Evolutionary conservation across 2,797 vertebrate genomes (phyloP).

Genomic region (Cottoperca gobio): DNA sequence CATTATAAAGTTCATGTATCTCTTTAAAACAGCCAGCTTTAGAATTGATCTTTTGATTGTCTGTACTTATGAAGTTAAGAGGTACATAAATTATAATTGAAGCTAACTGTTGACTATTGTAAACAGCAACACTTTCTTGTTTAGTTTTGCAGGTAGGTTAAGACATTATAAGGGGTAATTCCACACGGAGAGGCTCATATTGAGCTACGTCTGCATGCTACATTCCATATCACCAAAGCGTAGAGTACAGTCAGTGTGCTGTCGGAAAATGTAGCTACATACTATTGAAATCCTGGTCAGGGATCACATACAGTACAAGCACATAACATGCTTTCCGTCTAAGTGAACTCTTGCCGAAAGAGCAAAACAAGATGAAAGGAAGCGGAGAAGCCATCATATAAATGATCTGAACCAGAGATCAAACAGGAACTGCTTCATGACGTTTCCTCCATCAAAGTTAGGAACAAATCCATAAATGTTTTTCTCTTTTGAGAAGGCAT

Average conservation of each 20-base stretch:
- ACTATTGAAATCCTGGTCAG: conserved; percentile 59
- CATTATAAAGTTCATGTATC: conserved; percentile 62
- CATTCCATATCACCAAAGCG: conserved; percentile 21
- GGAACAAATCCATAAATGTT: conserved; percentile 62
- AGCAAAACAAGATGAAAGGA: conserved; percentile 57
- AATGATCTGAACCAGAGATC: conserved; percentile 73
- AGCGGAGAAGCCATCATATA: conserved; percentile 38
- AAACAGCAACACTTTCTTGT: conserved; percentile 45
- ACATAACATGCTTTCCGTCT: conserved; percentile 54
- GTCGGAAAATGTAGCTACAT: conserved; percentile 23
- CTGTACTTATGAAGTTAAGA: conserved; percentile 61
- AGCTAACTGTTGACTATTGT: conserved; percentile 36
- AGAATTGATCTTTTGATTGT: conserved; percentile 56
- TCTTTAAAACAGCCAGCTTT: conserved; percentile 53
- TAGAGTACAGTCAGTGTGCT: conserved; percentile 11
- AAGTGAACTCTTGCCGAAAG: conserved; percentile 52
- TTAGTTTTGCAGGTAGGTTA: conserved; percentile 1
- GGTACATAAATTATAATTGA: conserved; percentile 43
- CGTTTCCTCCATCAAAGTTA: conserved; percentile 51
- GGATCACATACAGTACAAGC: conserved; percentile 55
- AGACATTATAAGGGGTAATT: conserved; percentile 1
- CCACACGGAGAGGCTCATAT: conserved; percentile 13
- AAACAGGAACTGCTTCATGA: conserved; percentile 54
- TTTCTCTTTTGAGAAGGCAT: conserved; percentile 33
- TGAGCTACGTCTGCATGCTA: conserved; percentile 17